These are phyloP conservation scores for Apogon talboti DNA, from an alignment of 2,797 vertebrate genomes.

Conservation along the genomic window DNA sequence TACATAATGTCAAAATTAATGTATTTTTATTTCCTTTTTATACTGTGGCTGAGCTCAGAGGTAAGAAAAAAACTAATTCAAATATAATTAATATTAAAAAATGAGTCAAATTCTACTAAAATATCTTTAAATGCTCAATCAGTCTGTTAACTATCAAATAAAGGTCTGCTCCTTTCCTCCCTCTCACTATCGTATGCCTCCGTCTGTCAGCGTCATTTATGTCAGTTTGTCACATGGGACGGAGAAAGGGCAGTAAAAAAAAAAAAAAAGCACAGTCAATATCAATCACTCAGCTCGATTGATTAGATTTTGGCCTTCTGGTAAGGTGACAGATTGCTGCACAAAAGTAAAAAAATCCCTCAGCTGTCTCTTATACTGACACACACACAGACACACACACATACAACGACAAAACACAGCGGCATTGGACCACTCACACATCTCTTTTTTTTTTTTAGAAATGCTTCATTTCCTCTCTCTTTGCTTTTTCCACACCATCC, in stretches of 20 bases:
- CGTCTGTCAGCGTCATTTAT: slow-evolving; percentile 60
- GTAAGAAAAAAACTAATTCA: neutral
- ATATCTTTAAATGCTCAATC: too few species aligned
- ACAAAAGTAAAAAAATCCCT: slow-evolving; percentile 8
- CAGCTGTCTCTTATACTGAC: slow-evolving; percentile 23
- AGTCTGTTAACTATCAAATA: too few species aligned
- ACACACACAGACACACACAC: slow-evolving; percentile 6
- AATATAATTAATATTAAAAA: neutral
- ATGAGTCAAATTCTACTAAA: too few species aligned
- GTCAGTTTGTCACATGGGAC: slow-evolving; percentile 53
- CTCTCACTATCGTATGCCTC: slow-evolving; percentile 14
- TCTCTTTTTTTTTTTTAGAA: neutral
- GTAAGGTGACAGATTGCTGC: slow-evolving; percentile 52
- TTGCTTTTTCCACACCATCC: slow-evolving; percentile 1
- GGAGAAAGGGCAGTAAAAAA: slow-evolving; percentile 26
- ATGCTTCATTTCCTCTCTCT: slow-evolving; percentile 3
- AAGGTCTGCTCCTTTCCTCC: slow-evolving; percentile 5
- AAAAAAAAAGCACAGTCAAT: slow-evolving; percentile 58
- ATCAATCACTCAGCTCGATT: slow-evolving; percentile 61
- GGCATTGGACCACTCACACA: neutral
- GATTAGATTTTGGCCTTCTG: slow-evolving; percentile 59
- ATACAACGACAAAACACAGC: neutral
- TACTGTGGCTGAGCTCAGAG: neutral
- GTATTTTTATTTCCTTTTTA: slow-evolving; percentile 9
- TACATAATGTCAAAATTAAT: slow-evolving; percentile 8